Evolutionary conservation across 2,888 invertebrate genomes (phyloP), one percentile per base, ranked within the genome.

Genomic region (Spialia ferax): DNA sequence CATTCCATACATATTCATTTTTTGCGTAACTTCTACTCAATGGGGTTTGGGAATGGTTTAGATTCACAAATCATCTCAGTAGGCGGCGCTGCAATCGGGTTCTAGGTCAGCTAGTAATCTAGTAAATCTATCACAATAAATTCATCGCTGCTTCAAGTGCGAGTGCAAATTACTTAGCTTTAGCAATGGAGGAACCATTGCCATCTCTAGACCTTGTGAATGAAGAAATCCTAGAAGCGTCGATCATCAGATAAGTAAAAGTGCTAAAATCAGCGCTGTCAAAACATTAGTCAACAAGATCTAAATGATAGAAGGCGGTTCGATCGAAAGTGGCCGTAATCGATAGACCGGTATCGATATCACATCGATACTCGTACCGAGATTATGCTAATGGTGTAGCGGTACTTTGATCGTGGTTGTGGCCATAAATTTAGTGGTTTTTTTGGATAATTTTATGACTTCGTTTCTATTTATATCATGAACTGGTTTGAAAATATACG

Each of bases 321-420:
- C 65, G 20, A 66, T 54, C 42, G 52, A 55, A 38, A 59, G 61
- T 48, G 45, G 50, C 20, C 23, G 23, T 20, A 66, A 66, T 54
- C 66, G 61, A 67, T 69, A 57, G 61, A 72, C 67, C 69, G 50
- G 55, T 54, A 69, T 57, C 63, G 45, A 45, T 70, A 68, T 64
- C 35, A 67, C 70, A 71, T 71, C 69, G 67, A 73, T 73, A 70
- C 26, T 60, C 62, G 35, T 50, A 26, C 61, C 29, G 26, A 70
- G 71, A 71, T 73, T 73, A 73, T 73, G 69, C 68, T 67, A 73
- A 73, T 73, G 67, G 60, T n/a, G 8, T 55, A 42, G 59, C 70
- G 71, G 67, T 23, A 29, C 71, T 71, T 73, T 73, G 73, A 73
- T 67, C 60, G 22, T 18, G 35, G 23, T 8, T 6, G 55, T 61